Conservation (phyloP, 2,113 vertebrate species). For the Acrocephalus kingi region DNA sequence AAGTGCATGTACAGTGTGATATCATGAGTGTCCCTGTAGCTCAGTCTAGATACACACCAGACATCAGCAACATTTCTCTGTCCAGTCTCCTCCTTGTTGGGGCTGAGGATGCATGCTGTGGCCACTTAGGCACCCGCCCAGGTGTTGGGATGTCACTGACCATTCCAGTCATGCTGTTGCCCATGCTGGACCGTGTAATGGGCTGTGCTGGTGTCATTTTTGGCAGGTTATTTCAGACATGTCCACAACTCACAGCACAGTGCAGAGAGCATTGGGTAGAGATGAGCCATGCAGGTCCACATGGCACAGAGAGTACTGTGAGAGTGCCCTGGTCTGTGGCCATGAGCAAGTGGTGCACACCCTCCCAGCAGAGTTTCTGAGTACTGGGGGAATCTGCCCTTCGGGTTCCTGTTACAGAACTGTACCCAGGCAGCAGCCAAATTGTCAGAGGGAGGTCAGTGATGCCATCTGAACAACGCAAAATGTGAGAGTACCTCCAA, state of each 20-base stretch:
- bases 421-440: neutral
- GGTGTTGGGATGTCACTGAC: fast-evolving
- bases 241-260: fast-evolving
- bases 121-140: neutral
- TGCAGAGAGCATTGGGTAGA: neutral
- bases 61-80: neutral
- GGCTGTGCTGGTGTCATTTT: neutral
- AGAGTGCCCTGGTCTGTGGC: fast-evolving
- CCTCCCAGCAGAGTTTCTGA: neutral
- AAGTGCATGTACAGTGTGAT: fast-evolving
- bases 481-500: neutral
- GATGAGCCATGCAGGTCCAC: neutral
- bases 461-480: fast-evolving
- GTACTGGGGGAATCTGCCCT: fast-evolving
- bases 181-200: fast-evolving
- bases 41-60: fast-evolving
- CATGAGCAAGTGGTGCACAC: fast-evolving
- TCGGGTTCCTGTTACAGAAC: neutral
- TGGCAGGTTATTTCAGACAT: neutral
- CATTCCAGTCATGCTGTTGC: neutral
- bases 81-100: fast-evolving
- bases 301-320: neutral
- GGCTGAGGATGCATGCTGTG: fast-evolving
- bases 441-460: neutral
- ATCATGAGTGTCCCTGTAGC: neutral